Percentiles rank a stretch among this genome's conserved stretches.
phyloP scores from a whole-genome alignment of 2,797 vertebrate genomes.

The Pampus argenteus region DNA sequence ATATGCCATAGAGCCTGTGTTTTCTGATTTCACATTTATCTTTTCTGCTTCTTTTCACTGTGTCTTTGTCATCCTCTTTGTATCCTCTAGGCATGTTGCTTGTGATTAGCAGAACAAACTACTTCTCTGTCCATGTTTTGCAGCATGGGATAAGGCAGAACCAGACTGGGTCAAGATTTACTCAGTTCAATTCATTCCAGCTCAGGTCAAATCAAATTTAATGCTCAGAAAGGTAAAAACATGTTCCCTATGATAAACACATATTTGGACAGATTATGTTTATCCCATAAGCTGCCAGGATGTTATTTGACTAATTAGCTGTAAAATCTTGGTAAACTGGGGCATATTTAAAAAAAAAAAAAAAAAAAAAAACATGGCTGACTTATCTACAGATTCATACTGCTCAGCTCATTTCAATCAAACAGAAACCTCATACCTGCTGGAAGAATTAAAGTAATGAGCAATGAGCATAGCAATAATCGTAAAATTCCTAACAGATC shows the following conservation, averaged over 20 bases:
- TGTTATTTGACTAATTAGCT: not conserved
- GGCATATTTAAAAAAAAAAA: slow-evolving; percentile 7
- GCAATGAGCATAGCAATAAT: not conserved
- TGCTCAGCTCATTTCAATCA: not conserved
- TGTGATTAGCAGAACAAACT: slow-evolving; percentile 16
- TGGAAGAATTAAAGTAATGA: not conserved
- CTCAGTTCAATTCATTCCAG: slow-evolving; percentile 34
- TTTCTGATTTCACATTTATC: slow-evolving; percentile 56
- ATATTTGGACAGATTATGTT: slow-evolving; percentile 7
- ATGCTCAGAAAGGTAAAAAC: not conserved
- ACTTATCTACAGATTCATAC: not conserved
- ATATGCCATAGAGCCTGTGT: slow-evolving; percentile 44
- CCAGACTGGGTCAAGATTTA: slow-evolving; percentile 26
- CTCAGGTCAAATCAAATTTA: slow-evolving; percentile 34
- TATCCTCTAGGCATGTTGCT: slow-evolving; percentile 26
- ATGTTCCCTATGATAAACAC: not conserved
- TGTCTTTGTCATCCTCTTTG: slow-evolving; percentile 21
- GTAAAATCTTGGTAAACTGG: slow-evolving; percentile 1
- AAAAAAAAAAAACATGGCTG: not conserved
- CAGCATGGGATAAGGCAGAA: slow-evolving; percentile 6
- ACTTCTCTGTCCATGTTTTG: slow-evolving; percentile 13
- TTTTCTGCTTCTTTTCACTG: slow-evolving; percentile 22
- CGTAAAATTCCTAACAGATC: not conserved
- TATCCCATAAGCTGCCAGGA: not conserved
- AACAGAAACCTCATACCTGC: not conserved